Conservation (phyloP, 2,888 invertebrate species). For the Drosophila nigricruria region DNA sequence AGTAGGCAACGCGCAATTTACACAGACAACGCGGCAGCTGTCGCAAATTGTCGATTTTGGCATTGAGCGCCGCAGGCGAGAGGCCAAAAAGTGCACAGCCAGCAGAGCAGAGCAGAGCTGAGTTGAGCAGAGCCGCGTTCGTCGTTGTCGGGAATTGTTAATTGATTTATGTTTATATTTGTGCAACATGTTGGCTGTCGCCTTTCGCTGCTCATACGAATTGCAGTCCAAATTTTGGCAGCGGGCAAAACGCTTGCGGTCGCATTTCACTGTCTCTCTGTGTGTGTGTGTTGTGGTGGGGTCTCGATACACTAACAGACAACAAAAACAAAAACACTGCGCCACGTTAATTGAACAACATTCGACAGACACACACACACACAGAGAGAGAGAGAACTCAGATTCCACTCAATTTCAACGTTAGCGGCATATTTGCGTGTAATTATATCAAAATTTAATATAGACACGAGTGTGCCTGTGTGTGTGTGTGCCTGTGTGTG, state of each 20-base stretch:
- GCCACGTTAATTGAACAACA: conserved; percentile 78
- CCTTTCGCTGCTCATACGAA: conserved; percentile 3
- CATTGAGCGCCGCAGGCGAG: conserved; percentile 57
- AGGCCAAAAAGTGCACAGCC: conserved; percentile 32
- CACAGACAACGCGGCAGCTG: conserved; percentile 42
- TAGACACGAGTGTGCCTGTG: conserved; percentile 7
- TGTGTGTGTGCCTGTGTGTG: not conserved
- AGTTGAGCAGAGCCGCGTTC: not conserved
- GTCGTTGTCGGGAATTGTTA: conserved; percentile 64
- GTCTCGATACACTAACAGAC: conserved; percentile 46
- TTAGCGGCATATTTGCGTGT: conserved; percentile 77
- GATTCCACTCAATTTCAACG: conserved; percentile 66
- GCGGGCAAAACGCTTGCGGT: conserved; percentile 71
- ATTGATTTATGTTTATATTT: conserved; percentile 81
- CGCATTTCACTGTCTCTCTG: conserved; percentile 30
- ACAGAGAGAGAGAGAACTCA: conserved; percentile 11
- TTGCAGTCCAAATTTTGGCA: conserved; percentile 22
- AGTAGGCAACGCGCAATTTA: conserved; percentile 57
- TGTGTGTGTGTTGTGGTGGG: not conserved
- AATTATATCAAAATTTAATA: conserved; percentile 72
- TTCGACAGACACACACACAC: conserved; percentile 53
- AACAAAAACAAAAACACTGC: conserved; percentile 72
- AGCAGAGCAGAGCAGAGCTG: not conserved
- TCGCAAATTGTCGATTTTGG: conserved; percentile 67
- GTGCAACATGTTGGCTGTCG: conserved; percentile 74